Percentiles rank a stretch among this genome's conserved stretches.
These are phyloP conservation scores for Ganaspis sp. DNA, from an alignment of 1,140 invertebrate species.

Conservation along the genomic window DNA sequence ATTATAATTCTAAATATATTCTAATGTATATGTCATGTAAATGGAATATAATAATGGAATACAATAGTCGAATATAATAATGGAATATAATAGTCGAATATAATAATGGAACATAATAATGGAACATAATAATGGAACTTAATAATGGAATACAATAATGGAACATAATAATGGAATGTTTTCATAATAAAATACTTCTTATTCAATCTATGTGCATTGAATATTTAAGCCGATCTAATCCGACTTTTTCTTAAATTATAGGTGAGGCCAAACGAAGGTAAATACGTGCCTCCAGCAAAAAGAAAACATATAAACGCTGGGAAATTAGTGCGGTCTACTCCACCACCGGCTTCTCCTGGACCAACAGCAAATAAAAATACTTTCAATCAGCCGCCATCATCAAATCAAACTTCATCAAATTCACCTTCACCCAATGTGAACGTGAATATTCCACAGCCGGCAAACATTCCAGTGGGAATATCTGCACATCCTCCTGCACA, in stretches of 20 bases:
- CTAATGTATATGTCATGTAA: too few relatives aligned
- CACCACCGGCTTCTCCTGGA: conserved; percentile 74
- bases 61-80: too few relatives aligned
- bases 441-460: conserved; percentile 66
- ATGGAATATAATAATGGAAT: too few relatives aligned
- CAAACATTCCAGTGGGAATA: conserved; percentile 71
- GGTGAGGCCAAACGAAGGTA: conserved; percentile 75
- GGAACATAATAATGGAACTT: too few relatives aligned
- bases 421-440: conserved; percentile 65
- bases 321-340: conserved; percentile 78
- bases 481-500: conserved; percentile 64
- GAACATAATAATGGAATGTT: too few relatives aligned
- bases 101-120: too few relatives aligned
- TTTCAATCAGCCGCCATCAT: conserved; percentile 69
- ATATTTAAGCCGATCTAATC: too few relatives aligned
- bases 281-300: conserved; percentile 87
- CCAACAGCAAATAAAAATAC: conserved; percentile 67
- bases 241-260: conserved; percentile 46
- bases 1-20: too few relatives aligned
- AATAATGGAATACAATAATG: too few relatives aligned
- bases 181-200: too few relatives aligned
- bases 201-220: too few relatives aligned
- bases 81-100: too few relatives aligned
- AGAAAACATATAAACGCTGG: conserved; percentile 80
- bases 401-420: conserved; percentile 60